Evolutionary conservation across 2,113 vertebrate genomes (phyloP).

Genomic region (Piaya cayana): DNA sequence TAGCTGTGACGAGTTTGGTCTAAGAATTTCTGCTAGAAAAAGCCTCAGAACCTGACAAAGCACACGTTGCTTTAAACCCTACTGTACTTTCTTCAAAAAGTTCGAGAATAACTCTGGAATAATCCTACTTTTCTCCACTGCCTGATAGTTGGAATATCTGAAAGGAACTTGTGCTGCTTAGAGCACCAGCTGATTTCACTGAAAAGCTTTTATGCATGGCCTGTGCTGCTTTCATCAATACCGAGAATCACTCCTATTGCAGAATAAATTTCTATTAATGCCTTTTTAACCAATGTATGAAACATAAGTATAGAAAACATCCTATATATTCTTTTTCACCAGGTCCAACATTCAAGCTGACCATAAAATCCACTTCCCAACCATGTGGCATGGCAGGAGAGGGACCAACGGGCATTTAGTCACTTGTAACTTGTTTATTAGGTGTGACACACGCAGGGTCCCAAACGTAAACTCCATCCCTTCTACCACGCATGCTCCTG

Average conservation of each 20-base stretch:
- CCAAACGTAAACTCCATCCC: not conserved
- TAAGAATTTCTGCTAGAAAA: conserved; percentile 11
- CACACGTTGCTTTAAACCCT: not conserved
- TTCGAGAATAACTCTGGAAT: not conserved
- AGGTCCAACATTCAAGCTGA: not conserved
- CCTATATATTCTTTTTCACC: not conserved
- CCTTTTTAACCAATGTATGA: not conserved
- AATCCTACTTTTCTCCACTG: not conserved
- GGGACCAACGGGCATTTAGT: not conserved
- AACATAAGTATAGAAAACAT: accelerated
- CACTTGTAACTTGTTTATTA: not conserved
- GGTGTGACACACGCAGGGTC: accelerated
- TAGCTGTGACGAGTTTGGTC: not conserved
- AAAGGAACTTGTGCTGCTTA: not conserved
- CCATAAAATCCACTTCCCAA: not conserved
- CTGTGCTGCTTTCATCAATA: not conserved
- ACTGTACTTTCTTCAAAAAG: not conserved
- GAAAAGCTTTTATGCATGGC: not conserved
- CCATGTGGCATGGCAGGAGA: not conserved
- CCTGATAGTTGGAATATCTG: not conserved
- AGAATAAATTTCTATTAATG: not conserved
- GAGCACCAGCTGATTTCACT: not conserved
- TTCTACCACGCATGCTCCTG: not conserved
- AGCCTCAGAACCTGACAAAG: not conserved
- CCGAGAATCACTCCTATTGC: not conserved